phyloP scores from a whole-genome alignment of 2,888 invertebrate genomes.

The Dermolepida albohirtum region DNA sequence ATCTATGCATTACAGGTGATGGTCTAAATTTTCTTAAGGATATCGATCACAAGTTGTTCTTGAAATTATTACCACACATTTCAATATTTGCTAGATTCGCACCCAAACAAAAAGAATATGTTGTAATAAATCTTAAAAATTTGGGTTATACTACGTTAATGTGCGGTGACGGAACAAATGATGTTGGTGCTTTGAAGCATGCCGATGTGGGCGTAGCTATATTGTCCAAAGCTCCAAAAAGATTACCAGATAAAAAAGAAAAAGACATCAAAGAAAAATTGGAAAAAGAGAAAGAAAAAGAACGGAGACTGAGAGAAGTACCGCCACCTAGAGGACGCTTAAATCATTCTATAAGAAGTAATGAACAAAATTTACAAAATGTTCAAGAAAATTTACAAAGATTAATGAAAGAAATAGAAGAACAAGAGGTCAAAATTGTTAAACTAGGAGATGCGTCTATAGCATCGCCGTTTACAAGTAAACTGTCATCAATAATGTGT shows the following conservation, averaged over 20 bases:
- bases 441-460: constrained; percentile 98
- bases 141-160: constrained; percentile 93
- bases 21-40: constrained; percentile 79
- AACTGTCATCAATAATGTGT: constrained; percentile 94
- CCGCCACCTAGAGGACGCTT: constrained; percentile 54
- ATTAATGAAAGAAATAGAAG: constrained; percentile 87
- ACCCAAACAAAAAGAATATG: constrained; percentile 98
- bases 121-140: constrained; percentile 89
- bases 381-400: constrained; percentile 67
- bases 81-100: constrained; percentile 97
- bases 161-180: constrained; percentile 99
- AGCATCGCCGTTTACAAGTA: constrained; percentile 98
- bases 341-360: constrained; percentile 49
- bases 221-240: constrained; percentile 83
- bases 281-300: constrained; percentile 55
- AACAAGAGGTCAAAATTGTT: constrained; percentile 89
- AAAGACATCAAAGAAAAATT: constrained; percentile 51
- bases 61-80: constrained; percentile 83
- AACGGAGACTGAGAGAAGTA: constrained; percentile 46
- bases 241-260: constrained; percentile 61
- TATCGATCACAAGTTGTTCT: constrained; percentile 72
- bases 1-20: constrained; percentile 96
- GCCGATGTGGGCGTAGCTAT: constrained; percentile 97
- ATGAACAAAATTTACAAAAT: constrained; percentile 59
- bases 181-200: constrained; percentile 98